Percentiles rank a stretch among this genome's conserved stretches.
Evolutionary conservation across 2,113 vertebrate genomes (phyloP).

Genomic region (Lathamus discolor): DNA sequence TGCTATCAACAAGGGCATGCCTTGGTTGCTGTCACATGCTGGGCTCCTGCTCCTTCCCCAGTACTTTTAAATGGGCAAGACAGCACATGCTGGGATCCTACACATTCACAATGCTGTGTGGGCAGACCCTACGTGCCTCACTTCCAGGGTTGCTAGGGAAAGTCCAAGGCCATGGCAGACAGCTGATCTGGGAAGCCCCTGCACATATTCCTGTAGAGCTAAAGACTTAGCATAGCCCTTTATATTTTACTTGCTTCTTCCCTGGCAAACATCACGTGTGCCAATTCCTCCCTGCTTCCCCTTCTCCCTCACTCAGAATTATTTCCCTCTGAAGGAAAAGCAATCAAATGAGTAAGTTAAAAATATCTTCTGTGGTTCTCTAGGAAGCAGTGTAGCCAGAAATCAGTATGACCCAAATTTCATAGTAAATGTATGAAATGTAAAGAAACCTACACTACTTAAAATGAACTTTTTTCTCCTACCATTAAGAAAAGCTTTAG

Average conservation of each 20-base stretch:
- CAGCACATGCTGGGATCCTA: background rate
- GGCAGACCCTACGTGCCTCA: background rate
- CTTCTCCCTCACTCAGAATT: background rate
- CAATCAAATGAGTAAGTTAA: background rate
- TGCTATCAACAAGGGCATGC: background rate
- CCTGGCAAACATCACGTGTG: background rate
- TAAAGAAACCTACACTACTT: background rate
- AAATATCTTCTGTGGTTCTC: background rate
- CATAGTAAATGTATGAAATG: background rate
- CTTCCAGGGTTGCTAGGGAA: background rate
- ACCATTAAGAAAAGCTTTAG: background rate
- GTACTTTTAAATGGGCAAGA: background rate
- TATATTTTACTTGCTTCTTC: background rate
- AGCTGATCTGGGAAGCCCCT: background rate
- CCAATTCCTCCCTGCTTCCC: background rate
- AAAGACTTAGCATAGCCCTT: background rate
- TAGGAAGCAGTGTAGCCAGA: background rate
- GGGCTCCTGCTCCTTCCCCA: background rate
- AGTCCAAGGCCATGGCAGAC: background rate
- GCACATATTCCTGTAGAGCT: background rate
- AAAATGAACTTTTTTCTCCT: background rate
- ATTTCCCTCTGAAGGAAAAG: background rate
- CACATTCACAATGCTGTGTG: background rate
- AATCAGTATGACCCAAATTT: background rate
- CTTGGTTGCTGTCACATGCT: background rate